Evolutionary conservation across 1,140 invertebrate genomes (phyloP).

Genomic region (Hycleus phaleratus): DNA sequence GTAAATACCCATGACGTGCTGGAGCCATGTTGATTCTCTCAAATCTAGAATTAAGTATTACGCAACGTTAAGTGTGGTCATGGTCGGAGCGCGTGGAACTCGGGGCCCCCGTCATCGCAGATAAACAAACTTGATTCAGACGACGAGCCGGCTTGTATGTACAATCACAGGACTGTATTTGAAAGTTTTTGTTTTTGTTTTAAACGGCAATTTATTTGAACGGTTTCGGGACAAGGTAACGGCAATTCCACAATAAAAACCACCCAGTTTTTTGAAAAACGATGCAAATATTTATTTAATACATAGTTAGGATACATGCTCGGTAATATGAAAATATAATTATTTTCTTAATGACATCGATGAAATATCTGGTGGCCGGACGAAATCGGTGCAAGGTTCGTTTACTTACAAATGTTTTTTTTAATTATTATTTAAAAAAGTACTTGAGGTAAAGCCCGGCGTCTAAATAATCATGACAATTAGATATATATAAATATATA

Average conservation of each 20-base stretch:
- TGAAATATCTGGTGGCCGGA: conserved; percentile 17
- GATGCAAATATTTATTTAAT: conserved; percentile 42
- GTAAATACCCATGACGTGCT: conserved; percentile 23
- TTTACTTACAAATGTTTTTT: background rate
- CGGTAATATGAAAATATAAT: conserved; percentile 43
- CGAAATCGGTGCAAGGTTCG: conserved; percentile 20
- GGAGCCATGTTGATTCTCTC: conserved; percentile 22
- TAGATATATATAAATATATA: conserved; percentile 30
- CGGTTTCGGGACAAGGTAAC: too few species aligned
- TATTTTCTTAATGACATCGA: conserved; percentile 35
- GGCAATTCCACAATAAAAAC: too few species aligned
- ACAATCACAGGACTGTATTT: too few species aligned
- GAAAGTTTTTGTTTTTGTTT: too few species aligned
- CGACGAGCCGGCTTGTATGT: too few species aligned
- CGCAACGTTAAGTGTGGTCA: conserved; percentile 32
- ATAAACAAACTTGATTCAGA: conserved; percentile 9
- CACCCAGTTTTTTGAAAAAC: conserved; percentile 23
- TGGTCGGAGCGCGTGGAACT: conserved; percentile 28
- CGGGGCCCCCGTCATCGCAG: conserved; percentile 6
- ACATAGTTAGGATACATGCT: conserved; percentile 42
- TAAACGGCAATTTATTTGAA: too few species aligned
- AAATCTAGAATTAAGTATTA: conserved; percentile 32
- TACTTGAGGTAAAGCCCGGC: conserved; percentile 26
- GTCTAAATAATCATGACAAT: conserved; percentile 17
- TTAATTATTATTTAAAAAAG: conserved; percentile 5